Base-by-base conservation (phyloP, 2,113 vertebrate species). In the Neogale vison region DNA sequence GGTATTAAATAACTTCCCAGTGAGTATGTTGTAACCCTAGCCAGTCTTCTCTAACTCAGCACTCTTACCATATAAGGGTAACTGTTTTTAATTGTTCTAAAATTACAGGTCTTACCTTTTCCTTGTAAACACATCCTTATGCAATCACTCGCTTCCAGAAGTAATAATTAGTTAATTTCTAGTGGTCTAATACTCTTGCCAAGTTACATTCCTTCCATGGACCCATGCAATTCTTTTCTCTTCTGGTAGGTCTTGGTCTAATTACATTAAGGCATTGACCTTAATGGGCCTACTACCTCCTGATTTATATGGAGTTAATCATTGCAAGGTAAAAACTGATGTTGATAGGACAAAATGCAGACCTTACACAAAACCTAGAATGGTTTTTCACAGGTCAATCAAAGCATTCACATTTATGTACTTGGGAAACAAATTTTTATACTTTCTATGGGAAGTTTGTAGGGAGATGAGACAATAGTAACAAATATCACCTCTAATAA, bases 141-240 rank as follows among this genome's bases (percentile, higher is more conserved):
- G 82, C 34, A 97, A 90, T 97, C 65, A 59, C 65, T 96, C 85
- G 3, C 96, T 94, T 96, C 83, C 91, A 67, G 23, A 71, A 96
- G 74, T 63, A 96, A 96, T 57, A 95, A 45, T 61, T 45, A 97
- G 67, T 69, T 97, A 79, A 90, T 92, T 98, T 97, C 74, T 98
- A 67, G 71, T 98, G 97, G 97, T 98, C 93, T 76, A 97, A 59
- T 42, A 14, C 17, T 96, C 74, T 76, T 95, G 90, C 87, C 95
- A 98, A 98, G 83, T 97, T 76, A 94, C 96, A 97, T 97, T 98
- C 95, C 57, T 95, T 97, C 96, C 85, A 89, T 1, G 23, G 61
- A 97, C 63, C 77, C 42, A 14, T 72, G 95, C 71, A 24, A 96
- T 89, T 97, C 61, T 98, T 95, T 81, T 92, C 84, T 96, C 94